Conservation (phyloP, 2,888 invertebrate genomes). For the Ophion costatus region DNA sequence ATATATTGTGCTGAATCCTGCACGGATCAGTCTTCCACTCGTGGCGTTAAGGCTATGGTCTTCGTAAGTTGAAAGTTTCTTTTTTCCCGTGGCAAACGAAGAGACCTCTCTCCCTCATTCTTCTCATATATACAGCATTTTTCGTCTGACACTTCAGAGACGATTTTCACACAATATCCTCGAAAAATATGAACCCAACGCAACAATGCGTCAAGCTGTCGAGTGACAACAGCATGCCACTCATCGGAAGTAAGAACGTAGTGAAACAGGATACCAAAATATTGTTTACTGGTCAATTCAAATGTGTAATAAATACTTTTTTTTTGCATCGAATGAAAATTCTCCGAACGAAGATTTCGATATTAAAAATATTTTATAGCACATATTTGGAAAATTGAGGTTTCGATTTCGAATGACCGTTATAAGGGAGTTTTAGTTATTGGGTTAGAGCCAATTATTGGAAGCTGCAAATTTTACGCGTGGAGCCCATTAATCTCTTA, state of each 20-base stretch:
- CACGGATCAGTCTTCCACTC: background rate
- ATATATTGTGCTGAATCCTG: too few species aligned
- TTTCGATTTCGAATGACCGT: background rate
- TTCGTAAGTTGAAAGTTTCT: background rate
- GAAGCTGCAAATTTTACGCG: background rate
- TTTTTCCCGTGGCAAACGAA: background rate
- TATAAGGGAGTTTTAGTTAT: background rate
- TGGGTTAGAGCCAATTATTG: background rate
- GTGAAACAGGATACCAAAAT: conserved; percentile 11
- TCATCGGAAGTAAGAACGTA: conserved; percentile 85
- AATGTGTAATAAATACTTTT: background rate
- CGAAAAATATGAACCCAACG: conserved; percentile 60
- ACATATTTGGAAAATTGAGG: background rate
- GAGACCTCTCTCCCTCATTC: background rate
- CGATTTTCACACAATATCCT: background rate
- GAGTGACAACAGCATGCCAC: conserved; percentile 85
- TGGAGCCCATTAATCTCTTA: background rate
- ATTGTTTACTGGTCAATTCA: conserved; percentile 1
- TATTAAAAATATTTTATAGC: background rate
- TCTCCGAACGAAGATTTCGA: background rate
- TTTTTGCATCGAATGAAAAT: background rate
- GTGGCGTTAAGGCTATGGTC: background rate
- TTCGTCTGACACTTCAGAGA: background rate
- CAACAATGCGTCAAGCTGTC: conserved; percentile 77
- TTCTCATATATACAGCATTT: background rate